Percentiles rank a stretch among this genome's conserved stretches.
phyloP scores from a whole-genome alignment of 2,113 vertebrate genomes.

The Stigmatopora argus region DNA sequence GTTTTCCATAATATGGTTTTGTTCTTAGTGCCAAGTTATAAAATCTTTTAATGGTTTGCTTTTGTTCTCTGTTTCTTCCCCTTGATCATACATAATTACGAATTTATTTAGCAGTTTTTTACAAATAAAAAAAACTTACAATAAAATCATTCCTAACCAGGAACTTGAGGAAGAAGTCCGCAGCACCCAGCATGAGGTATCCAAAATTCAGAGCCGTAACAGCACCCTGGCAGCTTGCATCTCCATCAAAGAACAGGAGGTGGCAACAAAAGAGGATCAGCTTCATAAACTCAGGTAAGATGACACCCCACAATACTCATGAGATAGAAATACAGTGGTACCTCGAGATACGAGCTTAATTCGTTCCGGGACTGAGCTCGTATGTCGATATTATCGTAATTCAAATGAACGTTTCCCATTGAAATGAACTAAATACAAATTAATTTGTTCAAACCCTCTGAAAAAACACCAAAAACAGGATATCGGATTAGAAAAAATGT shows the following conservation, averaged over 20 bases:
- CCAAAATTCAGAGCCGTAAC: constrained; percentile 46
- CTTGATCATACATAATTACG: not conserved
- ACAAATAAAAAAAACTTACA: not conserved
- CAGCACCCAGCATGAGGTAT: constrained; percentile 58
- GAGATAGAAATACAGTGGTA: not conserved
- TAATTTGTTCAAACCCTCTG: no score
- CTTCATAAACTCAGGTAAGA: constrained; percentile 61
- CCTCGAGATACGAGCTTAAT: no score
- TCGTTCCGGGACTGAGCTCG: no score
- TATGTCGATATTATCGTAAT: no score
- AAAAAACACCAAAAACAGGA: no score
- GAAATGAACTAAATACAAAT: no score
- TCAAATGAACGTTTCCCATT: no score
- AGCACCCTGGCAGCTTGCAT: constrained; percentile 61
- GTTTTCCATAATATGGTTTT: not conserved
- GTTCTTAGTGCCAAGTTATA: not conserved
- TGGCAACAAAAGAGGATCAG: constrained; percentile 61
- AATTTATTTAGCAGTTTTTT: not conserved
- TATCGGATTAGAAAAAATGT: no score
- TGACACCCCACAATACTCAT: not conserved
- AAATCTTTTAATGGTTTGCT: not conserved
- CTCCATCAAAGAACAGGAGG: constrained; percentile 62
- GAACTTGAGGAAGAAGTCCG: constrained; percentile 69
- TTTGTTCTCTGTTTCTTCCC: not conserved
- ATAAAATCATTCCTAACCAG: constrained; percentile 49